Base-by-base conservation (phyloP, 1,140 invertebrate species). In the Sarcophaga bullata region DNA sequence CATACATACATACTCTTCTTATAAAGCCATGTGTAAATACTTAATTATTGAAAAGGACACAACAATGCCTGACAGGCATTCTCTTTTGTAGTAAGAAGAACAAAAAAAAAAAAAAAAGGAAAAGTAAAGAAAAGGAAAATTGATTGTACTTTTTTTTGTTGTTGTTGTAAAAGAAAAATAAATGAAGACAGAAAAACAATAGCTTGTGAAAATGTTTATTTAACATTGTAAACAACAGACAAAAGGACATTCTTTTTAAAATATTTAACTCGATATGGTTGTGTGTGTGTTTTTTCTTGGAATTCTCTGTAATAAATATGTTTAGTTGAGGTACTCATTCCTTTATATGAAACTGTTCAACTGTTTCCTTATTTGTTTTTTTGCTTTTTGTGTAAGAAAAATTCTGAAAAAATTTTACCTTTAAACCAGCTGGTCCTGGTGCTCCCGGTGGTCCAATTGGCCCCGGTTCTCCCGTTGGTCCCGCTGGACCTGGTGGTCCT, bases 351-450 rank as follows among this genome's bases (percentile, higher is more conserved):
- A 37, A 11, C 13, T 4, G 15, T n/a, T 5, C 13, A 13, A 15
- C n/a, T 19, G 62, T 68, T 68, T 68, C 6, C 2, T 25, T 68
- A 19, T 25, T 25, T 25, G 17, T 19, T 37, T n/a, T 19, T 73
- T 73, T 52, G 73, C 52, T 10, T 82, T 76, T 82, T 52, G 49
- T 62, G 72, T 17, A 46, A 49, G 25, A 25, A 37, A 75, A 58
- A 15, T 58, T 58, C n/a, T 8, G 10, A n/a, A 73, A 8, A 37
- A 46, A 46, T 17, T 73, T 73, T 91, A 96, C 95, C 93, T 95
- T 96, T 25, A 92, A 92, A 84, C 96, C 96, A 19, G 93, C 90
- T 10, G 94, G 93, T 78, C 95, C 96, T 68, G 92, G 88, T 7
- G 94, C 93, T 81, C 95, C 95, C n/a, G 92, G 89, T 6, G 94